Evolutionary conservation across 2,113 vertebrate genomes (phyloP).

Genomic region (Fukomys damarensis): DNA sequence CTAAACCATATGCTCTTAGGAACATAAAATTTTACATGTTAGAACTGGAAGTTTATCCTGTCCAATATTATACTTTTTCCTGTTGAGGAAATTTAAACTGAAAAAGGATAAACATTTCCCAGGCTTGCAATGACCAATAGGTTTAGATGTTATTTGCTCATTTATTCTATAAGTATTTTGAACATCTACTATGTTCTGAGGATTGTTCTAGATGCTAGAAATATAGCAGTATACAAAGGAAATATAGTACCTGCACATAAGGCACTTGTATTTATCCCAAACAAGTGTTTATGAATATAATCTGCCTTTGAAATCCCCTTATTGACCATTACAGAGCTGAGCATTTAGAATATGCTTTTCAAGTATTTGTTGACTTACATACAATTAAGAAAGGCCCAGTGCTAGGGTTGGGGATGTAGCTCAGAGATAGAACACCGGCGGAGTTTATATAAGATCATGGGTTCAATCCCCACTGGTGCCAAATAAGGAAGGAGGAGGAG

Average conservation of each 20-base stretch:
- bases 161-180: background rate
- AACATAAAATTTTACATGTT: slow-evolving; percentile 25
- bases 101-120: slow-evolving; percentile 38
- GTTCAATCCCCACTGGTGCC: background rate
- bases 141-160: slow-evolving; percentile 39
- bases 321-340: slow-evolving; percentile 9
- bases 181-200: slow-evolving; percentile 25
- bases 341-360: background rate
- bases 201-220: background rate
- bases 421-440: background rate
- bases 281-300: slow-evolving; percentile 23
- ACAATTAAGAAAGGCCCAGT: slow-evolving; percentile 5
- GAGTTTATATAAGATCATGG: background rate
- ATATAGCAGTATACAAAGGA: background rate
- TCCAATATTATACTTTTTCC: background rate
- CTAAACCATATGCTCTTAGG: background rate
- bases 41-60: background rate
- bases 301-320: background rate
- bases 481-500: background rate
- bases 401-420: background rate
- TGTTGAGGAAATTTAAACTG: background rate
- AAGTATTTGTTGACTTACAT: slow-evolving; percentile 41
- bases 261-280: background rate
- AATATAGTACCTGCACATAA: background rate
- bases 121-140: background rate